Evolutionary conservation across 1,140 invertebrate genomes (phyloP), one percentile per base, ranked within the genome.

Genomic region (Aricia agestis): DNA sequence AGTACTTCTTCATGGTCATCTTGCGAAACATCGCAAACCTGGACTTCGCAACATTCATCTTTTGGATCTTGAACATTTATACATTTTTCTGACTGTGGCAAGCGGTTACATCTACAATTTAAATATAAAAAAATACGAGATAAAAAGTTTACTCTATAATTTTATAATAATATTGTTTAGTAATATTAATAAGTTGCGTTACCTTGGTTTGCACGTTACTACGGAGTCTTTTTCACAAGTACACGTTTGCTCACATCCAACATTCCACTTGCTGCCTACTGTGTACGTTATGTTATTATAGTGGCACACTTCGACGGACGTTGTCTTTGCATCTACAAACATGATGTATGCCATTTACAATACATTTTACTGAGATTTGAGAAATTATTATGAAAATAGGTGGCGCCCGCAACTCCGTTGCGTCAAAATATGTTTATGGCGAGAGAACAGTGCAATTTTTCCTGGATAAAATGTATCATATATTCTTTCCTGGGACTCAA

Each of bases 31-130:
- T 97, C 96, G 81, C 97, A 98, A 1, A 97, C 91, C 66, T 97
- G 95, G 73, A 97, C 93, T 58, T 95, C 96, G 78, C 97, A 98
- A 82, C 97, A 98, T 1, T 94, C 85, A 84, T 98, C 97, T 15
- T 95, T 94, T 6, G 95, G 94, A 84, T 97, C 95, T 76, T 94
- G 94, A 0, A 96, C 93, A 78, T 94, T 94, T 15, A 96, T 93
- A 81, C 96, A 97, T 74, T 94, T 93, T 41, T 96, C 95, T 11
- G 93, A 93, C 72, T 83, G 92, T 57, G 87, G 85, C 11, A 92
- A 78, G 3, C 91, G 90, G 6, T 91, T 93, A 81, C 94, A 95
- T 78, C 94, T 94, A 19, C 78, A 78, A 77, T 59, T 63, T 63
- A 25, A 19, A 9, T 9, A 19, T n/a, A n/a, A n/a, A n/a, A n/a